These are phyloP conservation scores for Hoplodrina ambigua DNA, from an alignment of 2,888 invertebrate genomes.

Conservation along the genomic window DNA sequence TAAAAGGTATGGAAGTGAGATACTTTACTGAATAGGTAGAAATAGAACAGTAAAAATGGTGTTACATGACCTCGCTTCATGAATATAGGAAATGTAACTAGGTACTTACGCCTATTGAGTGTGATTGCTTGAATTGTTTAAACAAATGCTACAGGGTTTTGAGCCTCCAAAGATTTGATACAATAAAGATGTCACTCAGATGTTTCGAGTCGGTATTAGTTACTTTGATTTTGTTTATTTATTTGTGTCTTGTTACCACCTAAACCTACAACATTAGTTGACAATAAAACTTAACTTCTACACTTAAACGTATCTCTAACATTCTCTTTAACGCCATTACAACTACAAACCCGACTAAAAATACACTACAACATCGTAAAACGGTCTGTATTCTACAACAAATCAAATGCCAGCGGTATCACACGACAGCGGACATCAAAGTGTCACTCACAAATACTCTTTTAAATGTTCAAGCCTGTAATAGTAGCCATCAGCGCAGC, in stretches of 20 bases:
- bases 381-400: conserved; percentile 36
- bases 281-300: conserved; percentile 36
- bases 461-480: conserved; percentile 33
- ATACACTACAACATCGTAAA: conserved; percentile 54
- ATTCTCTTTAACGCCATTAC: conserved; percentile 22
- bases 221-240: background rate
- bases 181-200: background rate
- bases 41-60: no score
- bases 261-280: conserved; percentile 21
- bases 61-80: no score
- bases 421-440: conserved; percentile 22
- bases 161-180: no score
- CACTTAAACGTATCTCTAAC: conserved; percentile 12
- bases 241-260: background rate
- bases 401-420: conserved; percentile 45
- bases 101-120: no score
- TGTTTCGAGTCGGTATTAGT: background rate
- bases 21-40: no score
- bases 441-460: conserved; percentile 47
- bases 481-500: conserved; percentile 43
- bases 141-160: no score
- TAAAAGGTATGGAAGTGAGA: background rate
- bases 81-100: no score
- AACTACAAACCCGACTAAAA: conserved; percentile 33
- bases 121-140: no score